phyloP scores from a whole-genome alignment of 2,888 invertebrate genomes.

The Dugesia japonica region DNA sequence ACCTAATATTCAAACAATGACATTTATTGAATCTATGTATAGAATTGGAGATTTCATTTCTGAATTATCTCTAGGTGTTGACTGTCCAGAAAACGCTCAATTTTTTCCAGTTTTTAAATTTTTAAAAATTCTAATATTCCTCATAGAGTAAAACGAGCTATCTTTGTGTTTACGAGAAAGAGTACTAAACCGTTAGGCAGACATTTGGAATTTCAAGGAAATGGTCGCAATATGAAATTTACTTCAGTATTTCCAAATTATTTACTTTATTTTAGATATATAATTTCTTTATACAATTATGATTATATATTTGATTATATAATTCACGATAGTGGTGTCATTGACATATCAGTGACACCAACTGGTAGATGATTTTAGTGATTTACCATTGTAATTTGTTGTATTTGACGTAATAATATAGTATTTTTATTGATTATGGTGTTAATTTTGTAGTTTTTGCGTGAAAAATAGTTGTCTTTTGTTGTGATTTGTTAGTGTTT shows the following conservation, averaged over 20 bases:
- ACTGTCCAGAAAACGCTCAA: conserved; percentile 17
- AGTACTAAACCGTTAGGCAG: neutral
- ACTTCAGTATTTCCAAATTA: conserved; percentile 38
- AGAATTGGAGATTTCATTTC: neutral
- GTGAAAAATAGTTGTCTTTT: no score
- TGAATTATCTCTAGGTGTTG: neutral
- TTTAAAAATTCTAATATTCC: neutral
- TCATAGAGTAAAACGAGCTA: neutral
- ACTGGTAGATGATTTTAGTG: no score
- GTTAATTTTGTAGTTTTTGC: no score
- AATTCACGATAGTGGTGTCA: conserved; percentile 41
- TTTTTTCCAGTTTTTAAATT: neutral
- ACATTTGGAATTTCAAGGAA: neutral
- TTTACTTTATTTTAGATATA: conserved; percentile 39
- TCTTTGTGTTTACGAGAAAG: neutral
- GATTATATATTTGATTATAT: conserved; percentile 42
- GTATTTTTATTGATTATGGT: no score
- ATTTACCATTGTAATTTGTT: no score
- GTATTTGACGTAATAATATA: no score
- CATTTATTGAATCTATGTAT: conserved; percentile 7
- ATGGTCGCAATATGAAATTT: neutral
- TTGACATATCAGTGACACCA: conserved; percentile 40
- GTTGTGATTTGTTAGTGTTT: no score
- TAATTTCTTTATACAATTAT: conserved; percentile 41
- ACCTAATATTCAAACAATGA: conserved; percentile 1